Percentiles rank a stretch among this genome's conserved stretches.
These are phyloP conservation scores for Eutrigla gurnardus DNA, from an alignment of 2,797 vertebrate genomes.

Conservation along the genomic window DNA sequence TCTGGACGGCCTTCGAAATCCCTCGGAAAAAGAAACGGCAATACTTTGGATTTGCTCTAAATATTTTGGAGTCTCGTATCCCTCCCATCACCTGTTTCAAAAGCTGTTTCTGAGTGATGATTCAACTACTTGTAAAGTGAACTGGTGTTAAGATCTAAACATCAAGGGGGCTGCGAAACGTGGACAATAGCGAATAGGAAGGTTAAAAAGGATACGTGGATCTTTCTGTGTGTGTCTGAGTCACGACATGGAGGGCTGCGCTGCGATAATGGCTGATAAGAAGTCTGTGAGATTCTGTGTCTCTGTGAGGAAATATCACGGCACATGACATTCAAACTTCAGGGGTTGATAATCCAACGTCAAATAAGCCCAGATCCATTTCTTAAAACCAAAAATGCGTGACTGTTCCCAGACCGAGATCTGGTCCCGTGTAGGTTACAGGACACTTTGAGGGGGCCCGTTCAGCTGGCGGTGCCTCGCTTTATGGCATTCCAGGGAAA, in stretches of 20 bases:
- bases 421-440: not conserved
- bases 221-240: slow-evolving; percentile 1
- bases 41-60: not conserved
- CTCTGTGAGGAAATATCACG: slow-evolving; percentile 51
- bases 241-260: slow-evolving; percentile 19
- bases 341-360: slow-evolving; percentile 5
- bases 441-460: not conserved
- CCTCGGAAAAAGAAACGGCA: slow-evolving; percentile 1
- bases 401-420: not conserved
- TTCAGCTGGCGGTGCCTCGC: not conserved
- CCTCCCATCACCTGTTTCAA: slow-evolving; percentile 16
- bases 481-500: not conserved
- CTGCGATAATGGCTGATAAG: slow-evolving; percentile 27
- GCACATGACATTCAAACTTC: slow-evolving; percentile 16
- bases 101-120: not conserved
- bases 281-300: slow-evolving; percentile 38
- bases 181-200: slow-evolving; percentile 39
- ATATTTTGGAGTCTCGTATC: slow-evolving; percentile 13
- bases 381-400: not conserved
- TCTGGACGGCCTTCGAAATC: slow-evolving; percentile 44
- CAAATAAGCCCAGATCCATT: not conserved
- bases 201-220: slow-evolving; percentile 32
- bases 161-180: not conserved
- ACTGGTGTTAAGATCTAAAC: slow-evolving; percentile 21
- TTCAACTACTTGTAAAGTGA: no score